Conservation (phyloP, 1,140 invertebrate species). For the Pristionchus pacificus region DNA sequence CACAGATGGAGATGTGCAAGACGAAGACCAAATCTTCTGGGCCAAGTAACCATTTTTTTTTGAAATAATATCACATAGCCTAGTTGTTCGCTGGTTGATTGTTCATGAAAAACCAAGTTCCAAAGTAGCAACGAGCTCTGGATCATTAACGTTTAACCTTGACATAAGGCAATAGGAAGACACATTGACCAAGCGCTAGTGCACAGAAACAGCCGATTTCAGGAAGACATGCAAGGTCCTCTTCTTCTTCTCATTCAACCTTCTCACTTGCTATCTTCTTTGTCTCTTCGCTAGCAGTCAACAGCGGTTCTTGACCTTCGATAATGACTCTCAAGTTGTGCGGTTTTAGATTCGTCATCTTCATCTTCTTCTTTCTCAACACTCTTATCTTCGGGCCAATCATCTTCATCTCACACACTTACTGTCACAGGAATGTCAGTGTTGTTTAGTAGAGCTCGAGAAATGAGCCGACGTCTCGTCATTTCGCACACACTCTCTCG, state of each 20-base stretch:
- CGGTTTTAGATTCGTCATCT: not conserved
- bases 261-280: not conserved
- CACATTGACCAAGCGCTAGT: not conserved
- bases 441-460: no score
- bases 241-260: not conserved
- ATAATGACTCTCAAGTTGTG: not conserved
- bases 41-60: no score
- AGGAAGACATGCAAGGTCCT: not conserved
- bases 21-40: not conserved
- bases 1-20: not conserved
- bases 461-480: no score
- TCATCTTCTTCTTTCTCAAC: not conserved
- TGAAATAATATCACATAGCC: no score
- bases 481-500: no score
- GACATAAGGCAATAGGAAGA: not conserved
- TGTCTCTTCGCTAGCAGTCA: not conserved
- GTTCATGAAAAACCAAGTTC: no score
- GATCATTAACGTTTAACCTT: no score
- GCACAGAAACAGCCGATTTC: no score
- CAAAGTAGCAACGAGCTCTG: no score
- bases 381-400: not conserved
- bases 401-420: not conserved
- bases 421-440: not conserved
- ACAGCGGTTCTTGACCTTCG: not conserved
- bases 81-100: no score